A percentile compares a stretch with the other conserved stretches of the same genome.
Evolutionary conservation across 2,888 invertebrate genomes (phyloP).

Genomic region (Caenorhabditis japonica): DNA sequence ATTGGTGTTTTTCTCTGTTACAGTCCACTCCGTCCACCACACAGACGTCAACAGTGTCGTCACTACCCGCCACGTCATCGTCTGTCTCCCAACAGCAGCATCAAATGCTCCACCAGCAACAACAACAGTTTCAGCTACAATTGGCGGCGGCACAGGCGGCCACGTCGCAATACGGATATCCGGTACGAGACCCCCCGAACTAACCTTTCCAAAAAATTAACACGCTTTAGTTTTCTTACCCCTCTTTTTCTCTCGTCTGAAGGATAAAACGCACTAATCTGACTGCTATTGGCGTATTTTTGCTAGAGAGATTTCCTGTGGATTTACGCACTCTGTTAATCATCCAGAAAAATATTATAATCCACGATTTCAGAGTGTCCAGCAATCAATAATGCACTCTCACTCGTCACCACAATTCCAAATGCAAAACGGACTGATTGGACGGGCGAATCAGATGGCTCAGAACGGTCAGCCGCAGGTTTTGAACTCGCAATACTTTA

Average conservation of each 20-base stretch:
- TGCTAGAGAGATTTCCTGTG: no score
- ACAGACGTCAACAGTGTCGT: neutral
- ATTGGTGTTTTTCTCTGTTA: no score
- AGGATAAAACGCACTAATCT: no score
- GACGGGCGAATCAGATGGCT: conserved; percentile 22
- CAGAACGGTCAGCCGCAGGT: neutral
- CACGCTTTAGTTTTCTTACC: no score
- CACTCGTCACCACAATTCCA: conserved; percentile 8
- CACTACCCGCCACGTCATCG: neutral
- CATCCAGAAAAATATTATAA: no score
- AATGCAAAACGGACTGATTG: conserved; percentile 30
- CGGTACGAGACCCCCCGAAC: conserved; percentile 2
- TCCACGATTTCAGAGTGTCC: no score
- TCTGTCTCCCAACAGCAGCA: neutral
- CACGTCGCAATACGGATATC: conserved; percentile 14
- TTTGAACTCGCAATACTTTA: no score
- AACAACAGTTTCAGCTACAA: no score
- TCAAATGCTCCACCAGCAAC: conserved; percentile 15
- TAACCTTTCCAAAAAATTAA: neutral
- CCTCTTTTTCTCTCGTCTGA: neutral
- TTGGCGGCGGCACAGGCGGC: neutral
- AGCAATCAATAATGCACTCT: conserved; percentile 17
- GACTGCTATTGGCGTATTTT: no score
- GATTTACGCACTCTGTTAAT: neutral
- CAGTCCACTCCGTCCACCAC: no score